Evolutionary conservation across 2,797 vertebrate genomes (phyloP), one percentile per base, ranked within the genome.

Genomic region (Coranthus polyacanthus): DNA sequence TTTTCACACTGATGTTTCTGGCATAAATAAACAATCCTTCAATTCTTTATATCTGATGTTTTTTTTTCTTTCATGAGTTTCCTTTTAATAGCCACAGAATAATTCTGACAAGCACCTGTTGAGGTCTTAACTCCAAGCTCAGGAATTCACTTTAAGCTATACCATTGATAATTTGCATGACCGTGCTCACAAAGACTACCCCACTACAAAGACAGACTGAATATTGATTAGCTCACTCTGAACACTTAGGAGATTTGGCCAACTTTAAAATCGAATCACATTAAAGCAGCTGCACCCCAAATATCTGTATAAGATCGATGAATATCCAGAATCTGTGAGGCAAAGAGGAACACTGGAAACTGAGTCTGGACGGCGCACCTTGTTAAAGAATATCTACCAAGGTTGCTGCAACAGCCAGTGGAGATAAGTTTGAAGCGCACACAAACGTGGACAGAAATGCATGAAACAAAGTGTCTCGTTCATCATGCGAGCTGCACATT

Each of bases 171-270:
- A 36, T 16, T 16, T 37, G 32, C 61, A 58, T 51, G 60, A 68
- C 64, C n/a, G 41, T 29, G 34, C 37, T 52, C 13, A 12, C 7
- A 51, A 44, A 17, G 39, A 45, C 53, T 47, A 24, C 22, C 18
- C 42, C 64, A 62, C 54, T 41, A 52, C 39, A 64, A 36, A 61
- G 41, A 50, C 49, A 68, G 55, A 79, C 79, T 77, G 75, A 62
- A 72, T 87, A 85, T 82, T 61, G 72, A 87, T 83, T 54, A 64
- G 11, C 17, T 22, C 39, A 22, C 52, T 55, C 55, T 55, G 50
- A 57, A 75, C 58, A 66, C 43, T 5, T 4, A 49, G 46, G 41
- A 56, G 37, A 58, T 21, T 55, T 21, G 29, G 56, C 21, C 44
- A 77, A 64, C 26, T 65, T 79, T 55, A 16, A 65, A 78, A 78